These are phyloP conservation scores for Apodemia duryi DNA, from an alignment of 2,888 invertebrate genomes.

Conservation along the genomic window DNA sequence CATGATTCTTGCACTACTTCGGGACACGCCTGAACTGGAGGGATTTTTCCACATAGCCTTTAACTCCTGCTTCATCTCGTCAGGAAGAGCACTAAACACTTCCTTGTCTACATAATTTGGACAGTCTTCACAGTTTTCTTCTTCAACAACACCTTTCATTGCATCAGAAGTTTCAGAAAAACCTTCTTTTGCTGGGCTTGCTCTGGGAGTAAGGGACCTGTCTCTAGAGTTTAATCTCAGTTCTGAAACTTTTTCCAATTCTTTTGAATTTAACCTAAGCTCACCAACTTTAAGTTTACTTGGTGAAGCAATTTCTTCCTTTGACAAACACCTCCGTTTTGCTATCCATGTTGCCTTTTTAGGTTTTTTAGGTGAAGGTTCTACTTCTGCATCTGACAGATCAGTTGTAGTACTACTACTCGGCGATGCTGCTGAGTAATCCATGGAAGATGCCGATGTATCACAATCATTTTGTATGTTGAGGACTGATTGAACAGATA, in stretches of 20 bases:
- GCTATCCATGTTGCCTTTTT: constrained; percentile 75
- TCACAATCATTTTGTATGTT: constrained; percentile 81
- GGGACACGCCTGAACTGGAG: constrained; percentile 57
- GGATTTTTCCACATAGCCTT: constrained; percentile 83
- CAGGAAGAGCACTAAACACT: constrained; percentile 85
- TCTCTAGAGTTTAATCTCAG: constrained; percentile 67
- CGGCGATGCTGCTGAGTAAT: constrained; percentile 68
- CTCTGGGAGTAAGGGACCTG: constrained; percentile 65
- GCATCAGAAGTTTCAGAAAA: constrained; percentile 61
- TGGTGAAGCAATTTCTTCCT: constrained; percentile 81
- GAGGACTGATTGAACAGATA: constrained; percentile 88
- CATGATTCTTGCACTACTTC: constrained; percentile 65
- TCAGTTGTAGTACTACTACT: constrained; percentile 77
- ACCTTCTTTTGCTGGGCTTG: constrained; percentile 68
- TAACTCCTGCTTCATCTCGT: constrained; percentile 85
- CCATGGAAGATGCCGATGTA: constrained; percentile 66
- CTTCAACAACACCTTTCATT: constrained; percentile 61
- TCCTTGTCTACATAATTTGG: constrained; percentile 84
- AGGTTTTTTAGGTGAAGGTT: constrained; percentile 88
- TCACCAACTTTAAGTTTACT: constrained; percentile 85
- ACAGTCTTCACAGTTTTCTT: constrained; percentile 70
- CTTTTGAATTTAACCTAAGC: constrained; percentile 81
- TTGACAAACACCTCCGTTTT: constrained; percentile 66
- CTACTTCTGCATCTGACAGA: constrained; percentile 83
- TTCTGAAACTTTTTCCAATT: constrained; percentile 77